Evolutionary conservation across 2,797 vertebrate species (phyloP).

Genomic region (Ibycter americanus): DNA sequence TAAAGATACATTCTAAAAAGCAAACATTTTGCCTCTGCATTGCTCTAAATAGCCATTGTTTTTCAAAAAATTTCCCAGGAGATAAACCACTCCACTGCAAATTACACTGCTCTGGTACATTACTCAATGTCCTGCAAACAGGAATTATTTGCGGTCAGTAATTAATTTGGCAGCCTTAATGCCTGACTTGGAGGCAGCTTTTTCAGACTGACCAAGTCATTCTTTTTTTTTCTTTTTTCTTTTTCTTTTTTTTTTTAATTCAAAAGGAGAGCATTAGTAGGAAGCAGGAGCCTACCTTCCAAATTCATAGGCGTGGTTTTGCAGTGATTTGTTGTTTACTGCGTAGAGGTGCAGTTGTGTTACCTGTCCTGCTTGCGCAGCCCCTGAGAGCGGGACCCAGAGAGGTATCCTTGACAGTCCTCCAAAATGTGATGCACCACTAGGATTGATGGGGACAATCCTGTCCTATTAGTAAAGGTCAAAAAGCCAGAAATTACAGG

Average conservation of each 20-base stretch:
- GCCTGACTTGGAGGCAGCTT: not conserved
- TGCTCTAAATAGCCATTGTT: not conserved
- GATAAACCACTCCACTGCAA: not conserved
- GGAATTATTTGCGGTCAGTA: not conserved
- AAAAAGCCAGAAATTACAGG: not conserved
- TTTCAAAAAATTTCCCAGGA: not conserved
- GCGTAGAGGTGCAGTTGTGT: not conserved
- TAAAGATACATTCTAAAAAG: not conserved
- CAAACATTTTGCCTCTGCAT: not conserved
- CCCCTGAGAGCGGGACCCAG: not conserved
- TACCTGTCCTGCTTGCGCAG: not conserved
- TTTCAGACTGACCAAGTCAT: not conserved
- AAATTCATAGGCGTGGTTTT: rapidly evolving
- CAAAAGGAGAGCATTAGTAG: not conserved
- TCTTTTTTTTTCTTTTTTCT: not conserved
- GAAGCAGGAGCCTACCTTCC: not conserved
- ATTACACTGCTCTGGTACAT: not conserved
- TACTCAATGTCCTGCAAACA: not conserved
- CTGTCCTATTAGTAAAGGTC: not conserved
- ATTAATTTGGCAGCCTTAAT: not conserved
- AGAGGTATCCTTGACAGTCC: not conserved
- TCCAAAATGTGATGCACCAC: not conserved
- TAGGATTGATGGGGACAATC: not conserved
- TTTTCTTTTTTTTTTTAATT: not conserved
- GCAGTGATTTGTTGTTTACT: not conserved